Evolutionary conservation across 2,113 vertebrate genomes (phyloP).

Genomic region (Rana temporaria): DNA sequence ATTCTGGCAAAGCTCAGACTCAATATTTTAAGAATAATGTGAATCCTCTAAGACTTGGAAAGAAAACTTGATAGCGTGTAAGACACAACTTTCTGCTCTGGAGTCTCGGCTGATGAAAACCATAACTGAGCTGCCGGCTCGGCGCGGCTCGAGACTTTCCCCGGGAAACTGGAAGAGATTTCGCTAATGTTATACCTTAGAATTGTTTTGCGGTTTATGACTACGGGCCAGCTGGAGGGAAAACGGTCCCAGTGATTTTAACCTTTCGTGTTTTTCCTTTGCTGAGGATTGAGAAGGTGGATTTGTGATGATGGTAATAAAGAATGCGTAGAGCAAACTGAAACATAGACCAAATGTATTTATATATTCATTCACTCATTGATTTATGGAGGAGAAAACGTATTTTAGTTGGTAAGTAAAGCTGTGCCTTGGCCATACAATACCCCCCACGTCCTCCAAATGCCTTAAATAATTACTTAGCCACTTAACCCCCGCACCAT

Average conservation of each 20-base stretch:
- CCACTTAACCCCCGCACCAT: too few species aligned
- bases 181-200: not conserved
- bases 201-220: constrained; percentile 14
- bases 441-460: too few species aligned
- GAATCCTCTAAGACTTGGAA: constrained; percentile 24
- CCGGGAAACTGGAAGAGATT: constrained; percentile 1
- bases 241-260: not conserved
- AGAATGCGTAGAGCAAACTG: not conserved
- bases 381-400: too few species aligned
- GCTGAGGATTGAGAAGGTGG: too few species aligned
- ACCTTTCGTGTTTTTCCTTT: too few species aligned
- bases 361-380: too few species aligned
- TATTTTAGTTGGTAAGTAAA: too few species aligned
- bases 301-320: not conserved
- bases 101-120: constrained; percentile 34
- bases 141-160: not conserved
- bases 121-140: constrained; percentile 16
- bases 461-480: too few species aligned
- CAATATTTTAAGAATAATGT: constrained; percentile 33
- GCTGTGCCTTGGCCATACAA: too few species aligned
- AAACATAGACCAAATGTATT: too few species aligned
- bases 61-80: constrained; percentile 10
- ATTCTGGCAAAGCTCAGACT: constrained; percentile 11
- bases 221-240: constrained; percentile 13
- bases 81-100: constrained; percentile 1